Evolutionary conservation across 2,888 invertebrate genomes (phyloP), one percentile per base, ranked within the genome.

Genomic region (Meiosimyza platycephala): DNA sequence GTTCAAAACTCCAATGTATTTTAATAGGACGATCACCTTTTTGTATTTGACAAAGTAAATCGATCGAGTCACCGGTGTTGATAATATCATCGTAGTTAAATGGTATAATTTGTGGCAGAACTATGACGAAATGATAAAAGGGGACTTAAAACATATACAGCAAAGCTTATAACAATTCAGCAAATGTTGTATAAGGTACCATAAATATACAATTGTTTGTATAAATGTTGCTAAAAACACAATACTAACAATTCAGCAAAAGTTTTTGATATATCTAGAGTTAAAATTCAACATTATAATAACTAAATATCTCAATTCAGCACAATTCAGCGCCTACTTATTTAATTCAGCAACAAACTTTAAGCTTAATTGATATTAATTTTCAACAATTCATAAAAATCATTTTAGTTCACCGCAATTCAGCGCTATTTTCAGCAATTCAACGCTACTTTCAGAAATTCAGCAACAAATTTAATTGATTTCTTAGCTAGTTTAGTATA

Each of bases 101-200:
- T 77, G 93, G 93, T 86, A 91, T 90, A 84, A 93, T 93, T 89
- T 92, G 91, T 78, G 94, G 94, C 84, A 90, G 89, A 88, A 94
- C 94, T 94, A 89, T 68, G 40, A 40, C 9, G 40, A 40, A 40
- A 40, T 40, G 40, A 0, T 40, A 40, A 40, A 40, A 9, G 9
- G 40, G 9, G 9, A 7, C 9, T 6, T 40, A 40, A 40, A 40
- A 9, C 7, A 9, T n/a, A 62, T 62, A n/a, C 15, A 28, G 40
- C 40, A 40, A 15, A 11, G 5, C 47, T 62, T 33, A 33, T 15
- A n/a, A 6, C 18, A 62, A 66, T 72, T 74, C 70, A 66, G 59
- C 70, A 16, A 50, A 4, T 33, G 9, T 65, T 59, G 40, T 9
- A 9, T 28, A 28, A 4, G 28, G 3, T 40, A 9, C 40, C 40